Evolutionary conservation across 2,888 invertebrate genomes (phyloP), one percentile per base, ranked within the genome.

Genomic region (Elysia crispata): DNA sequence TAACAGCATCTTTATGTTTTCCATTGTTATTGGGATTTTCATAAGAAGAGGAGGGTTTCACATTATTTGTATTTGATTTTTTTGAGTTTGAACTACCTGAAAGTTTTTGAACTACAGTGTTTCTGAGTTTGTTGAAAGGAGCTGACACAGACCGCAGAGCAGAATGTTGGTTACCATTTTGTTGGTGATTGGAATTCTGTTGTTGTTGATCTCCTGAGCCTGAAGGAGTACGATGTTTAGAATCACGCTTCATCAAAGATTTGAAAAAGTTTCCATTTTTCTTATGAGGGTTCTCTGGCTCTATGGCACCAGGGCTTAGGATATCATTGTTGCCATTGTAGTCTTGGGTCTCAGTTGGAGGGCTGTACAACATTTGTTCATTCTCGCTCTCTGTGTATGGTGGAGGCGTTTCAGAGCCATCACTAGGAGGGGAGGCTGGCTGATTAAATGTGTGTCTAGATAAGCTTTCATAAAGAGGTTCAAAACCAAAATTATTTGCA

Each of bases 181-280:
- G 83, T 49, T 81, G 84, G 74, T 84, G 83, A 77, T 85, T 84
- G 3, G 41, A 41, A 41, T 41, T 41, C 41, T 41, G 41, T 6
- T 41, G 41, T 11, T 41, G 41, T 11, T 41, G 41, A 41, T 41
- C 41, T 41, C 41, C 41, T 41, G 41, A 11, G 41, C 41, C 11
- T 49, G 84, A 15, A 18, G 54, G 60, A 0, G 70, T 57, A 15
- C 72, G 13, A 69, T 76, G 82, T 15, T 81, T 80, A 70, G 82
- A 86, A 76, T 89, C 89, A 62, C 87, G 83, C 81, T 88, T 89
- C 30, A 89, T 78, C 87, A 88, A 87, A 0, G 88, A 84, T 79
- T 87, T 89, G 30, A 90, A 88, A 78, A 88, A 88, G 67, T 87
- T 86, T 18, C 83, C 80, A 49, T 82, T 84, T 81, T 86, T 87